Conservation (phyloP, 2,797 vertebrate species). For the Tauraco hartlaubi region DNA sequence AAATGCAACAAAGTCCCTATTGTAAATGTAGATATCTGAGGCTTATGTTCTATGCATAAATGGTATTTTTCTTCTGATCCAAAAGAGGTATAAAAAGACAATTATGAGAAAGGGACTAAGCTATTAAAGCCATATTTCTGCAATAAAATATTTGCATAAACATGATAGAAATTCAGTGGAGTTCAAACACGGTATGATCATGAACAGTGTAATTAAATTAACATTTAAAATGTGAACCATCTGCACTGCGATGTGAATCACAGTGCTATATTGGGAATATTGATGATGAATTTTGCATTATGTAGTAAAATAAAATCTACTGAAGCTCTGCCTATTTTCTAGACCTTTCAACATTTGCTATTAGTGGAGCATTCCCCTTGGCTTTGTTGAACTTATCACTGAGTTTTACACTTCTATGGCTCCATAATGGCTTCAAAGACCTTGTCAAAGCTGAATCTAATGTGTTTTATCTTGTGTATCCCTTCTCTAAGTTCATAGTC, state of each 20-base stretch:
- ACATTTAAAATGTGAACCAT: constrained; percentile 49
- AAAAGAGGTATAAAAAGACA: neutral
- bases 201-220: constrained; percentile 49
- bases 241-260: neutral
- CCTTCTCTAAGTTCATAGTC: neutral
- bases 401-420: neutral
- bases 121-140: constrained; percentile 50
- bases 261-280: constrained; percentile 11
- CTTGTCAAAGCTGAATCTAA: neutral
- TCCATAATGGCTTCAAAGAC: neutral
- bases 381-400: neutral
- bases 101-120: neutral
- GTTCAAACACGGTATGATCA: constrained; percentile 14
- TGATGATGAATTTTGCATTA: neutral
- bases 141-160: constrained; percentile 75
- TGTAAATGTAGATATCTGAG: neutral
- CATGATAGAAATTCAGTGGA: constrained; percentile 45
- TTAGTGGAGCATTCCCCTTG: neutral
- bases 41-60: neutral
- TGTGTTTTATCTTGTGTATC: neutral
- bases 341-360: neutral
- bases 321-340: neutral
- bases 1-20: neutral
- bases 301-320: constrained; percentile 1
- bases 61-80: neutral